A percentile compares a stretch with the other conserved stretches of the same genome.
Evolutionary conservation across 2,888 invertebrate species (phyloP).

Genomic region (Caenorhabditis sp.): DNA sequence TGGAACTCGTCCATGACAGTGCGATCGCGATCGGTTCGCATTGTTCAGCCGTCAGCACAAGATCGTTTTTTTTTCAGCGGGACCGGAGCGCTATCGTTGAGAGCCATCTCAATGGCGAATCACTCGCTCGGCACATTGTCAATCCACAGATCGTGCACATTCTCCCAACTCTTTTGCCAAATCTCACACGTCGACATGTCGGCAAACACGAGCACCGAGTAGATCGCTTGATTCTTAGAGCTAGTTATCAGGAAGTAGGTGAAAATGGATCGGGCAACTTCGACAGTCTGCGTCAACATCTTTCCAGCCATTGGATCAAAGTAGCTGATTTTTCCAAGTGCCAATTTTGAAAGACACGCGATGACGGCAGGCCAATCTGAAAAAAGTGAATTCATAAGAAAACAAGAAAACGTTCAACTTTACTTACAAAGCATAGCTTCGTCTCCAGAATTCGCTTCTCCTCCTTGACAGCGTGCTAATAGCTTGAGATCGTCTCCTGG

Average conservation of each 20-base stretch:
- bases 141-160: constrained; percentile 67
- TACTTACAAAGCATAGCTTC: too few relatives aligned
- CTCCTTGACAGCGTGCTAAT: too few relatives aligned
- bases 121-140: constrained; percentile 63
- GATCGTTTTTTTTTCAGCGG: constrained; percentile 35
- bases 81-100: not conserved
- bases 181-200: constrained; percentile 46
- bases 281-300: constrained; percentile 20
- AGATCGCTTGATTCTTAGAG: constrained; percentile 45
- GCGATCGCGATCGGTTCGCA: constrained; percentile 55
- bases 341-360: constrained; percentile 21
- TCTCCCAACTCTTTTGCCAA: constrained; percentile 52
- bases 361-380: too few relatives aligned
- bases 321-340: constrained; percentile 9
- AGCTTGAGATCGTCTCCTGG: too few relatives aligned
- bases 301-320: constrained; percentile 30
- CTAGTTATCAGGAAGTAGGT: constrained; percentile 31
- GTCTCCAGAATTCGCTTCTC: too few relatives aligned
- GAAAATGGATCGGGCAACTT: constrained; percentile 15
- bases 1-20: constrained; percentile 53
- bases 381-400: too few relatives aligned
- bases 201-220: constrained; percentile 42
- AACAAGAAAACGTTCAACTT: too few relatives aligned
- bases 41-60: constrained; percentile 62
- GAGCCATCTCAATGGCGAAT: constrained; percentile 23